Percentiles rank a stretch among this genome's conserved stretches.
These are phyloP conservation scores for Ibycter americanus DNA, from an alignment of 2,797 vertebrate species.

Conservation along the genomic window DNA sequence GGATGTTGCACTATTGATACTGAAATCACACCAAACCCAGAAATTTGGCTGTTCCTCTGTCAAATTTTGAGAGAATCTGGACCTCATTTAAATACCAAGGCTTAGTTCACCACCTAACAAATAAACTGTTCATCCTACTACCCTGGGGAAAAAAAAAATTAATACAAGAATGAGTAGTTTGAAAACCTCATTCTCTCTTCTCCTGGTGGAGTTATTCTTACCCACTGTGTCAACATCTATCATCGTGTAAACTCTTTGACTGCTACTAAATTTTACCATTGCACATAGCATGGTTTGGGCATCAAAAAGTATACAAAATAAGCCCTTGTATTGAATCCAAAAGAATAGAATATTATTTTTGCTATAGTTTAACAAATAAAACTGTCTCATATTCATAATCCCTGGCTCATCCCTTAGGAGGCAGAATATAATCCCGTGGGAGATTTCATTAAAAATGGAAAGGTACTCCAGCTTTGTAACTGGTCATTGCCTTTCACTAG, in stretches of 20 bases:
- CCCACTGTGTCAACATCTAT: neutral
- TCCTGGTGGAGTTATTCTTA: neutral
- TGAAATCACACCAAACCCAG: neutral
- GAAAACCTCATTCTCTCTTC: neutral
- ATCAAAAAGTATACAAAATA: neutral
- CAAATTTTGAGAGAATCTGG: neutral
- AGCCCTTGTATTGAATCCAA: neutral
- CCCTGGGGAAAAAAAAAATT: neutral
- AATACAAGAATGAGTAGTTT: neutral
- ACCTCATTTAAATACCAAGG: neutral
- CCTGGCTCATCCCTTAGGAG: neutral
- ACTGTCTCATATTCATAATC: neutral
- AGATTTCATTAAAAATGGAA: neutral
- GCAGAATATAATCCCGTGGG: neutral
- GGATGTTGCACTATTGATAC: neutral
- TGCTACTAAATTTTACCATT: neutral
- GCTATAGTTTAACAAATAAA: neutral
- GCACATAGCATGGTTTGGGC: neutral
- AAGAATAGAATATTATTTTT: neutral
- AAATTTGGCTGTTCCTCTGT: neutral
- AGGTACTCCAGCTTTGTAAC: neutral
- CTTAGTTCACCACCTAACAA: neutral
- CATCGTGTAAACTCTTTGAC: neutral
- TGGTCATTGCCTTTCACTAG: neutral
- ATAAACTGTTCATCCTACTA: neutral